Base-by-base conservation (phyloP, 2,888 invertebrate species). In the Caenorhabditis plicata region DNA sequence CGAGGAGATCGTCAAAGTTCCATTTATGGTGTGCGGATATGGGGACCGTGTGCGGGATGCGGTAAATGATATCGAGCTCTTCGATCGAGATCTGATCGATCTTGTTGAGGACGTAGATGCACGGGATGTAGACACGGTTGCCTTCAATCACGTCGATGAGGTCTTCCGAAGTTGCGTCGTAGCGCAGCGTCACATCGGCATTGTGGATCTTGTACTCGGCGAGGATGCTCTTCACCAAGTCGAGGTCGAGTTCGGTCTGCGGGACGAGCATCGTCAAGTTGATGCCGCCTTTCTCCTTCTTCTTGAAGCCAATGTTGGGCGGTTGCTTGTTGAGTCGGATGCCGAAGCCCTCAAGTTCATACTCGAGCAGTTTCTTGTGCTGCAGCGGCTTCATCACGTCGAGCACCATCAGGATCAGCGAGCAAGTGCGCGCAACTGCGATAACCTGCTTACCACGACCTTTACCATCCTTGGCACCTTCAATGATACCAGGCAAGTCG, bases 381-480 rank as follows among this genome's bases (percentile, higher is more conserved):
- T 91, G 90, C 56, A 99, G 84, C 0, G 98, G 98, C 82, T 99
- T 99, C 25, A 98, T 85, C 0, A 96, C 96, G 81, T 99, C 98
- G 48, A 99, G 85, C 0, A 96, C 80, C 55, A 99, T 93, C 82
- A 96, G 95, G 74, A 99, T 92, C 29, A 99, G 87, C 81, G 92
- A 92, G 83, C 96, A 98, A 0, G 98, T 99, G 49, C 98, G 86
- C 0, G 98, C 98, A 0, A 99, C 98, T 84, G 98, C 96, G 76
- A 99, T 99, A 42, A 79, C 79, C 46, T 79, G 79, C 51, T 75
- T 72, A 58, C 79, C 79, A 48, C 79, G 65, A 51, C 79, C 79
- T 83, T 99, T 99, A 64, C 98, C 98, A 82, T 99, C 98, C 81
- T 99, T 99, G 0, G 98, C 98, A 64, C 98, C 98, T 85, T 99